A percentile compares a stretch with the other conserved stretches of the same genome.
Evolutionary conservation across 2,888 invertebrate species (phyloP).

Genomic region (Lycia hirtaria): DNA sequence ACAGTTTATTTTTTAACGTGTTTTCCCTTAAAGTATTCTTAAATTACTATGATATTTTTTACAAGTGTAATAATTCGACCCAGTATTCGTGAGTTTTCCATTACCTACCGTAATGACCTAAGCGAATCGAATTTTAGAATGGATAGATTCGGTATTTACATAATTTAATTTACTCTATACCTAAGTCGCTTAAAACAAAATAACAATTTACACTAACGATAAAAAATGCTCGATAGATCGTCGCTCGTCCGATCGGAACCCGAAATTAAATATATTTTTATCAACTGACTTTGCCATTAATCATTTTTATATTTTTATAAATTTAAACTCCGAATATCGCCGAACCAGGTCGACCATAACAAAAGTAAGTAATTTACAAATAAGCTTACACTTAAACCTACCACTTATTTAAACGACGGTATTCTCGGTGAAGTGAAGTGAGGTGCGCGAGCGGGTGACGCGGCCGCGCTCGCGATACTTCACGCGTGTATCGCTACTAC

Average conservation of each 20-base stretch:
- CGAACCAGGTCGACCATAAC: constrained; percentile 83
- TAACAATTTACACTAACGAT: constrained; percentile 85
- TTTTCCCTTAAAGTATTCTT: constrained; percentile 71
- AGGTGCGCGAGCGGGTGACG: constrained; percentile 38
- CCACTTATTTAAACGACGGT: constrained; percentile 74
- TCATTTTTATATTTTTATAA: constrained; percentile 72
- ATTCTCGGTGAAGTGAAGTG: constrained; percentile 59
- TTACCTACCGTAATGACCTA: constrained; percentile 79
- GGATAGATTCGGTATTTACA: constrained; percentile 82
- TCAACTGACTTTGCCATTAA: constrained; percentile 78
- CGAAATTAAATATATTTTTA: constrained; percentile 79
- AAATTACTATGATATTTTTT: constrained; percentile 66
- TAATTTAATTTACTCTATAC: constrained; percentile 81
- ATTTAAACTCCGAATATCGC: constrained; percentile 83
- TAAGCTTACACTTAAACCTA: constrained; percentile 78
- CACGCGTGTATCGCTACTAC: constrained; percentile 64
- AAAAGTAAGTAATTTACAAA: constrained; percentile 82
- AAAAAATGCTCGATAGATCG: constrained; percentile 83
- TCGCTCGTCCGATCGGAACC: constrained; percentile 78
- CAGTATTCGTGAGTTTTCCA: constrained; percentile 76
- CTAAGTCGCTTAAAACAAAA: constrained; percentile 84
- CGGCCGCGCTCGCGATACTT: constrained; percentile 43
- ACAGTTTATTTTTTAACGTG: constrained; percentile 85
- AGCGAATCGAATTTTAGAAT: constrained; percentile 77
- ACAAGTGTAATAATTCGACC: constrained; percentile 76